Base-by-base conservation (phyloP, 2,888 invertebrate genomes). In the Tinea pellionella region DNA sequence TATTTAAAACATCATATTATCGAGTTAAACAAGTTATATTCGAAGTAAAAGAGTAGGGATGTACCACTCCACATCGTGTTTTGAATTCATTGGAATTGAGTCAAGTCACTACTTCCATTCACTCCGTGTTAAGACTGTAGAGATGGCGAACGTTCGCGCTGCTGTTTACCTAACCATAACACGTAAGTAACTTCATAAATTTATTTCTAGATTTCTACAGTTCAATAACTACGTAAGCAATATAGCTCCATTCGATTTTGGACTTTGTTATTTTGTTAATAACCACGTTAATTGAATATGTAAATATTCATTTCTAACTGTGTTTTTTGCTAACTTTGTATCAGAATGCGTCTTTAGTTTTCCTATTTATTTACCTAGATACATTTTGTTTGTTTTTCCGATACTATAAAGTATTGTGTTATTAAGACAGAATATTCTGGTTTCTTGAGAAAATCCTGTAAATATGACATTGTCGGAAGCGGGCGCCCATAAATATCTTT, bases 161-260 rank as follows among this genome's bases (percentile, higher is more conserved):
- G 68, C 66, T 62, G 63, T 69, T 75, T 76, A 84, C 83, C 69
- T 79, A 74, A 74, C 80, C 79, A 67, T 83, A 79, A 77, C 81
- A 69, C 68, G 85, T 85, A 67, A 85, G 85, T 83, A 66, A 62
- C 55, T 60, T 32, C 13, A 24, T 37, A 57, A n/a, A 12, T 30
- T 30, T 37, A 37, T 24, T 24, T 6, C 24, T 3, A 24, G 2
- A 24, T 24, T 24, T 24, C 6, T 24, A 24, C 6, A 3, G 6
- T 24, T 24, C 24, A 2, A 24, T 24, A 24, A 24, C 24, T 24
- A n/a, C 24, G 6, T 24, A 24, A 3, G 24, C 2, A 37, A 37
- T 37, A 6, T 6, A 37, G 9, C 9, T 7, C 30, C 9, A 30
- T 7, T 7, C 30, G 53, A 13, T 16, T 24, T 24, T 24, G 24